Evolutionary conservation across 2,113 vertebrate genomes (phyloP), one percentile per base, ranked within the genome.

Genomic region (Martes martes): DNA sequence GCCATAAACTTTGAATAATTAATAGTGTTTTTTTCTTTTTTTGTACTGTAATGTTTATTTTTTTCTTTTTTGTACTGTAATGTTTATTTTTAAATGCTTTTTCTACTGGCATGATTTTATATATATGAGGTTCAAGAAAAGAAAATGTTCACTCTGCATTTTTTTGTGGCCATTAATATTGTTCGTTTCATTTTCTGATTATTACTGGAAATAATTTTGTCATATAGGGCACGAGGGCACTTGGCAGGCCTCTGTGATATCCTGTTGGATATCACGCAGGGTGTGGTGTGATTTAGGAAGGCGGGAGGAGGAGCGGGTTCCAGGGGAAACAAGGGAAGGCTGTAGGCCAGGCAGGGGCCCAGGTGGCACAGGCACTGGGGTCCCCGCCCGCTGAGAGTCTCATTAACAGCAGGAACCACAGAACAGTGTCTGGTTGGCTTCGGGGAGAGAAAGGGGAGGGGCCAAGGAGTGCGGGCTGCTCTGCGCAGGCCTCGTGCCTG

Each of bases 51-150:
- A 42, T 94, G 36, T 91, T 93, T 95, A 85, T 69, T 11, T 63
- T 63, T 26, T 9, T 21, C n/a, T 63, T 63, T 84, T 36, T 42
- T 23, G 79, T 81, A 55, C 14, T 74, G n/a, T 57, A 79, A 42
- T 94, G 36, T 91, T 93, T 95, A 85, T 92, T 96, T 94, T 88
- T 26, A 89, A 79, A 69, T 91, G 87, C 42, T 85, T 82, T 96
- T 86, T 86, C 78, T 89, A 57, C 59, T 86, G 86, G 79, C 71
- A 86, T 6, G 26, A 82, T 57, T 93, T 92, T 67, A 36, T 83
- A 47, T 55, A 78, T 18, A 50, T 21, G 55, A 96, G 63, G 42
- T 23, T 90, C 47, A 47, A 95, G 55, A 93, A 80, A 79, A 94
- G 84, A 76, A 92, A 95, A 55, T n/a, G n/a, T 92, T 69, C 57